Evolutionary conservation across 2,797 vertebrate species (phyloP), one percentile per base, ranked within the genome.

Genomic region (Ptychadena robeensis): DNA sequence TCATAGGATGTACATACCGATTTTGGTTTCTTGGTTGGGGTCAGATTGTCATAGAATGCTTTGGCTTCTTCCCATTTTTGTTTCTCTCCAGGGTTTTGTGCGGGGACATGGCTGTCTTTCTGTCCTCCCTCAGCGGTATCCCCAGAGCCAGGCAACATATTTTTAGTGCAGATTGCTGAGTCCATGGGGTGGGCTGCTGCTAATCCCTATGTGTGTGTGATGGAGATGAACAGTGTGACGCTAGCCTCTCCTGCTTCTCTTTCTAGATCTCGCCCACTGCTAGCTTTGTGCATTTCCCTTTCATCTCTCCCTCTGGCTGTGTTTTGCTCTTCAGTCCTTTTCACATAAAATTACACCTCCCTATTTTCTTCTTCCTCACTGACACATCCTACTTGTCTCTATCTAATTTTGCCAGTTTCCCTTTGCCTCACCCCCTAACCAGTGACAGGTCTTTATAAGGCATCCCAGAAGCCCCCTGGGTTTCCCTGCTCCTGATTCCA

Each of bases 1-100:
- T n/a, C 30, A 53, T 57, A 63, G 73, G 7, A 18, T 15, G 28
- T 15, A 89, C 96, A 96, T 94, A 99, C 98, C 90, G 92, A 91
- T 91, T 95, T 96, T 27, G 96, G 94, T 18, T 95, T 97, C 92
- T 94, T 93, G 88, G 90, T 92, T 81, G 94, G 90, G 32, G 93
- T 90, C 37, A 94, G 89, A 78, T 88, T 93, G 59, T 93, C 91
- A 73, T 91, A 90, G 85, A 93, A 92, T 67, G 89, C 88, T 81
- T 91, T 91, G 85, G 89, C 90, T 73, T 93, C 92, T 9, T 92
- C 89, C 92, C 91, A 91, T 61, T 81, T 86, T 11, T 35, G 86
- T 68, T 81, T 86, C 57, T 2, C 66, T 85, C 22, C 87, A 37
- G 1, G 86, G 82, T 73, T 88, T 81, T 71, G 30, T 12, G 78